phyloP scores from a whole-genome alignment of 2,113 vertebrate species.

The Cromileptes altivelis region DNA sequence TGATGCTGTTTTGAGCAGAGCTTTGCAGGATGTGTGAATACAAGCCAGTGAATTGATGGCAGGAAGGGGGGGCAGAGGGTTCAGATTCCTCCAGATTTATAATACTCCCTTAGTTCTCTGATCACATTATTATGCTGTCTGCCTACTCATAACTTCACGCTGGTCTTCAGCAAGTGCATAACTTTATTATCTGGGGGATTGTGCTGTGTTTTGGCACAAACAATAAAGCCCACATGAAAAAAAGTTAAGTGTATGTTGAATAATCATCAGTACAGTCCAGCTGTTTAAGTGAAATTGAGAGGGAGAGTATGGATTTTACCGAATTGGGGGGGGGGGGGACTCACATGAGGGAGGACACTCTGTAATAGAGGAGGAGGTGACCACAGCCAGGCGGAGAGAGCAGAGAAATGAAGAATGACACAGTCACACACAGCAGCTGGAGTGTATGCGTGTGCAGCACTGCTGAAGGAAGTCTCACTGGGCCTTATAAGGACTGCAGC shows the following conservation, averaged over 20 bases:
- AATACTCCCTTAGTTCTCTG: conserved; percentile 74
- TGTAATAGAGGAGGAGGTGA: conserved; percentile 7
- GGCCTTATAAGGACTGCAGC: conserved; percentile 35
- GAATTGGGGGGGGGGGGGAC: too few species aligned
- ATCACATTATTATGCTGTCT: conserved; percentile 51
- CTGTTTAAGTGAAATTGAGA: conserved; percentile 18
- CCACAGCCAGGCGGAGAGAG: neutral
- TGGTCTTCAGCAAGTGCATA: conserved; percentile 19
- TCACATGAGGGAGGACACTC: neutral
- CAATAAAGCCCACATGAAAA: neutral
- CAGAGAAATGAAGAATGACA: conserved; percentile 37
- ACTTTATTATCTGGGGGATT: conserved; percentile 33
- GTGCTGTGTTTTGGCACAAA: conserved; percentile 15
- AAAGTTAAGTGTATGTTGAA: neutral
- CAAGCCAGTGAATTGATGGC: conserved; percentile 54
- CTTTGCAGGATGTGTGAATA: conserved; percentile 55
- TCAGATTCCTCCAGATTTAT: conserved; percentile 73
- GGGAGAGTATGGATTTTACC: neutral
- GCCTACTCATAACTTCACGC: conserved; percentile 27
- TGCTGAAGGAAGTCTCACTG: conserved; percentile 46
- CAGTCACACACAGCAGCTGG: conserved; percentile 38
- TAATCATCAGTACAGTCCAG: conserved; percentile 8
- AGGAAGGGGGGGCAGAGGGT: conserved; percentile 21
- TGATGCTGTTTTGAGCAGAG: conserved; percentile 50
- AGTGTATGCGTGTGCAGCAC: neutral